Percentiles rank a stretch among this genome's conserved stretches.
Conservation (phyloP, 2,888 invertebrate genomes). For the Dolomedes plantarius region DNA sequence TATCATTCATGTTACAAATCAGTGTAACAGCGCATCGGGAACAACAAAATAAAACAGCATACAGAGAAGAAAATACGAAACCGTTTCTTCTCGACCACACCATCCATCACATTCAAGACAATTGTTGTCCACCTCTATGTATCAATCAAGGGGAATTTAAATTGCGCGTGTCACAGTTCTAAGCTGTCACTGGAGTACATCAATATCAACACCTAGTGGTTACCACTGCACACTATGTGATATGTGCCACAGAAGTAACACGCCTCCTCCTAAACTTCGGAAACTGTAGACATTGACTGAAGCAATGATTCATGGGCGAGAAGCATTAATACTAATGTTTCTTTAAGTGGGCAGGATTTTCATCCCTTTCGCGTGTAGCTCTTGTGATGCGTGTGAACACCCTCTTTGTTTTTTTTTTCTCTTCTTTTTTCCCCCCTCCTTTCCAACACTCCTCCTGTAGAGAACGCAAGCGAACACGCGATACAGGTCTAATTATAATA, state of each 20-base stretch:
- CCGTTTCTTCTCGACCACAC: neutral
- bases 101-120: neutral
- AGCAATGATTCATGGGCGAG: constrained; percentile 31
- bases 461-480: constrained; percentile 32
- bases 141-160: neutral
- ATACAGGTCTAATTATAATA: constrained; percentile 60
- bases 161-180: neutral
- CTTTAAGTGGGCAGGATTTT: constrained; percentile 60
- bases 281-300: neutral
- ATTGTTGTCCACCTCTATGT: neutral
- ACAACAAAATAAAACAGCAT: too few relatives aligned
- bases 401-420: neutral
- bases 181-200: neutral
- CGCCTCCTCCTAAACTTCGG: neutral
- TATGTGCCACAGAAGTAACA: neutral
- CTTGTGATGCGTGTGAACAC: constrained; percentile 1
- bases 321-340: constrained; percentile 62
- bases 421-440: neutral
- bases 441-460: neutral
- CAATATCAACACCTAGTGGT: constrained; percentile 16
- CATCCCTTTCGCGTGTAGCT: constrained; percentile 61
- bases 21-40: too few relatives aligned
- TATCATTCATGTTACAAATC: too few relatives aligned
- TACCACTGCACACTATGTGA: neutral
- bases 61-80: too few relatives aligned